Base-by-base conservation (phyloP, 2,888 invertebrate species). In the Drosophila antonietae region DNA sequence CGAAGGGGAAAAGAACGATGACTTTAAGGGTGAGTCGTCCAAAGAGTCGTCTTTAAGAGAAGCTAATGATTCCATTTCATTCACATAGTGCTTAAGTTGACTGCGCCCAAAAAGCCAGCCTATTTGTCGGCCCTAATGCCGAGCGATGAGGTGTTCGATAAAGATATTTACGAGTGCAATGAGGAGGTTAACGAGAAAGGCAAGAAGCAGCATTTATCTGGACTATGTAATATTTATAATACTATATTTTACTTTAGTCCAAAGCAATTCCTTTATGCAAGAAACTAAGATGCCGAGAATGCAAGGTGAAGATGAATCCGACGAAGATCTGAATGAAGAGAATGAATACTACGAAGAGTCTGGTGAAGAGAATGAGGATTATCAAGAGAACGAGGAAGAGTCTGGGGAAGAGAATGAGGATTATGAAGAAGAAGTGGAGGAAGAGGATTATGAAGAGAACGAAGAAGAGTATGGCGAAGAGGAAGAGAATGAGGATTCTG, bases 61-160 rank as follows among this genome's bases (percentile, higher is more conserved):
- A 7, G 10, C 57, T 57, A 44, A 44, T 20, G 20, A 35, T 35
- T 23, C 20, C 10, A 20, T 23, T 31, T 7, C 1, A 1, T 0
- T 20, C 6, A n/a, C 7, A 2, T 31, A 44, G 59, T 82, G 9
- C 31, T 75, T 2, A 8, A 10, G 3, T 0, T 43, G 2, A n/a
- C 14, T 7, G 7, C 10, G 10, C 15, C 43, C 14, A 14, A 39
- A 23, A 28, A 20, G 14, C 70, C 72, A 1, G 53, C 72, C 14
- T 85, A 46, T 20, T 0, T 73, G 15, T n/a, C 28, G 0, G 83
- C 78, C 0, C 52, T 83, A 2, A 62, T 75, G 84, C 77, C 82
- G 1, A n/a, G 3, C 1, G 18, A 53, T 8, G 56, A 81, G 15
- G 7, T 65, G 41, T 62, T 57, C 9, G 71, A 74, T 14, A 31